Evolutionary conservation across 64 coral and sea anemone species (phyloP).

Genomic region (Actinia tenebrosa): DNA sequence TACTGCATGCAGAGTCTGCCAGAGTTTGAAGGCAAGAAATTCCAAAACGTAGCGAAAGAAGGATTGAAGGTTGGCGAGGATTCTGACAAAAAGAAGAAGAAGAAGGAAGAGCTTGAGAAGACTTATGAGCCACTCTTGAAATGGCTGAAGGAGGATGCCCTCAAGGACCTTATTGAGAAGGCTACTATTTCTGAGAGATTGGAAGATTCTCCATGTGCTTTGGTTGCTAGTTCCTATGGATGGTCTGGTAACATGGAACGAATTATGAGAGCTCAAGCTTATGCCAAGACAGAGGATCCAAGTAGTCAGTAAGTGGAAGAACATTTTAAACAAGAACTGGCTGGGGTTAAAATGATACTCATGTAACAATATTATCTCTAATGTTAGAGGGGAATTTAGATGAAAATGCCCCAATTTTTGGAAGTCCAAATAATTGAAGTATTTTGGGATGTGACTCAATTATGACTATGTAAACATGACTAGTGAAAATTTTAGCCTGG

Average conservation of each 20-base stretch:
- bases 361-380: too few relatives aligned
- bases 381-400: too few relatives aligned
- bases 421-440: too few relatives aligned
- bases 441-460: too few relatives aligned
- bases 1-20: constrained; percentile 99
- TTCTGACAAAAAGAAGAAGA: constrained; percentile 84
- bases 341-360: not conserved
- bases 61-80: constrained; percentile 89
- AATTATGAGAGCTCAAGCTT: constrained; percentile 97
- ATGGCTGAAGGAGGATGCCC: constrained; percentile 96
- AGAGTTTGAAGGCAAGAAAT: constrained; percentile 99
- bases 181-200: constrained; percentile 87
- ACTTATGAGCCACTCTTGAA: constrained; percentile 95
- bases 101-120: constrained; percentile 84
- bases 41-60: constrained; percentile 99
- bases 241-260: constrained; percentile 99
- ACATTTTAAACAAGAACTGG: not conserved
- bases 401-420: too few relatives aligned
- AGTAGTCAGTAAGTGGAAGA: constrained; percentile 73
- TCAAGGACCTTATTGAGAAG: constrained; percentile 96
- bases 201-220: constrained; percentile 85
- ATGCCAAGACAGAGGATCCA: constrained; percentile 87
- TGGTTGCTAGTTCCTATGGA: constrained; percentile 96
- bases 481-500: too few relatives aligned
- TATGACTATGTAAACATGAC: too few relatives aligned